Evolutionary conservation across 2,797 vertebrate species (phyloP).

Genomic region (Paguma larvata): DNA sequence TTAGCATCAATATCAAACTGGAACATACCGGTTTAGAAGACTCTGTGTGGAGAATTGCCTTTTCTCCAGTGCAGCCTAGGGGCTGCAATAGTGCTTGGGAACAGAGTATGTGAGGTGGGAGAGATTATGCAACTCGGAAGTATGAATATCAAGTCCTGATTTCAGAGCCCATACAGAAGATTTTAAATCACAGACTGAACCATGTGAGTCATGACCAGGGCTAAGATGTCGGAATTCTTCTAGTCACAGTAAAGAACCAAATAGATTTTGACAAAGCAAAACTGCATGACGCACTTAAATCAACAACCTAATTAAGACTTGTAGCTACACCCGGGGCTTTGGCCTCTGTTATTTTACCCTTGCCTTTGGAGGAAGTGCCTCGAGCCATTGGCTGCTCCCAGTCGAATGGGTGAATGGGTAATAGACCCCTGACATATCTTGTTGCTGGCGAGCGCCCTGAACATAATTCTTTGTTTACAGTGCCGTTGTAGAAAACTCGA

Average conservation of each 20-base stretch:
- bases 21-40: background rate
- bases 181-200: background rate
- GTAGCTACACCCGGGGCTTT: constrained; percentile 67
- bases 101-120: background rate
- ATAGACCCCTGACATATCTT: constrained; percentile 87
- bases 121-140: background rate
- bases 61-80: background rate
- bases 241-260: constrained; percentile 73
- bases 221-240: constrained; percentile 37
- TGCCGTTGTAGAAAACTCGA: constrained; percentile 80
- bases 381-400: constrained; percentile 83
- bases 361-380: constrained; percentile 86
- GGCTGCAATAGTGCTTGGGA: background rate
- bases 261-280: constrained; percentile 82
- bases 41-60: background rate
- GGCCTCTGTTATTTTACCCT: constrained; percentile 86
- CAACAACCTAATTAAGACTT: constrained; percentile 85
- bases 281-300: constrained; percentile 78
- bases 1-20: background rate
- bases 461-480: constrained; percentile 88
- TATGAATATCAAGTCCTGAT: background rate
- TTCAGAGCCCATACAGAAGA: background rate
- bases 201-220: background rate
- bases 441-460: constrained; percentile 85
- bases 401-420: constrained; percentile 85